Base-by-base conservation (phyloP, 2,113 vertebrate genomes). In the Terrapene triunguis region DNA sequence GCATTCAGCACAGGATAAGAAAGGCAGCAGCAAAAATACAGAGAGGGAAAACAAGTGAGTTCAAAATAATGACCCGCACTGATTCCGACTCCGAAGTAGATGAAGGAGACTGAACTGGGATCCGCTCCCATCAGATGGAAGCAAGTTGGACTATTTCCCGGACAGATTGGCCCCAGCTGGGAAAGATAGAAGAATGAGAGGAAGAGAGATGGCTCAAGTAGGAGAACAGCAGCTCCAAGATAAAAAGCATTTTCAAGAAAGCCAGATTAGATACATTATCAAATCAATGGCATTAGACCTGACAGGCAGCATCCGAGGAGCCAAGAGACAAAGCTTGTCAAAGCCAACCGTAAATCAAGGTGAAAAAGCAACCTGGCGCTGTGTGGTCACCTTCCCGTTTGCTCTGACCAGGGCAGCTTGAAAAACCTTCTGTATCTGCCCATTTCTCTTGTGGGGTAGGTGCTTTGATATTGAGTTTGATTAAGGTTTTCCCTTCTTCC, bases 91-190 rank as follows among this genome's bases (percentile, higher is more conserved):
- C 87, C 19, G 1, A 82, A 89, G 87, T 89, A 97, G 94, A 92
- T 10, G 85, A 88, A 93, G 92, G 88, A 88, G 94, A 89, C 5
- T 3, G 88, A 95, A 84, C 80, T 97, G 94, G 96, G 94, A 97
- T 94, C 81, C 0, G 10, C 84, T 97, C 97, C 92, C 96, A 95
- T 97, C 96, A 97, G 94, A 97, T 96, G 95, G 94, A 95, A 97
- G 88, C 62, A 93, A 95, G 93, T 95, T 95, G 96, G 96, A 97
- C 84, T 87, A 24, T 85, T 98, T 98, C 97, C 96, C 88, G 0
- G 96, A 91, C 96, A 97, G 96, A 96, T 96, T 92, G 93, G 96
- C 85, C 95, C 96, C 97, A 97, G 97, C 97, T 96, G 97, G 94
- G 84, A 95, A 90, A 91, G 85, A 88, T 1, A 95, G 85, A 95